Conservation (phyloP, 2,888 invertebrate genomes). For the Amblyteles armatorius region DNA sequence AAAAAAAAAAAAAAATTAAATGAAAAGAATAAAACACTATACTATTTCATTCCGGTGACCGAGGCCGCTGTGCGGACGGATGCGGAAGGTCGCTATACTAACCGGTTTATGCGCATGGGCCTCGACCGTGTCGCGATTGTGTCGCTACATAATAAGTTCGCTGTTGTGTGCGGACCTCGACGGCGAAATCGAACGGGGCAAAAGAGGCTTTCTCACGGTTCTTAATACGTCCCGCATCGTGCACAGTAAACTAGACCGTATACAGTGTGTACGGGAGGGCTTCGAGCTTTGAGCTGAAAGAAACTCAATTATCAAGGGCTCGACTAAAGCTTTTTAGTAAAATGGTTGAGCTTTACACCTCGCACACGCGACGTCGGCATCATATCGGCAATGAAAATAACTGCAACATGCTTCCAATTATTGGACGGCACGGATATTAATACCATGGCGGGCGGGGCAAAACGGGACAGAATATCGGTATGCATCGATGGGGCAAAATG, state of each 20-base stretch:
- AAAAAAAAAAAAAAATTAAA: constrained; percentile 44
- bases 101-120: constrained; percentile 60
- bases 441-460: too few relatives aligned
- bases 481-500: too few relatives aligned
- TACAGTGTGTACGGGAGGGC: neutral
- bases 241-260: neutral
- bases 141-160: constrained; percentile 20
- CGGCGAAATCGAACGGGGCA: constrained; percentile 27
- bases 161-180: constrained; percentile 3
- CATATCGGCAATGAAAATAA: constrained; percentile 13
- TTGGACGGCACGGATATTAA: too few relatives aligned
- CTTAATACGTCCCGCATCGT: constrained; percentile 5
- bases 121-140: constrained; percentile 49
- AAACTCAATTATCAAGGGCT: constrained; percentile 1
- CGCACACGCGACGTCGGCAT: constrained; percentile 33
- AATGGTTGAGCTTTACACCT: constrained; percentile 4
- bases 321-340: constrained; percentile 35
- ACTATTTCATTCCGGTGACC: constrained; percentile 57
- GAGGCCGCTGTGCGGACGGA: constrained; percentile 40
- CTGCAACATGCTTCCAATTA: neutral
- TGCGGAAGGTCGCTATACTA: constrained; percentile 61
- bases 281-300: neutral
- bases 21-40: constrained; percentile 38
- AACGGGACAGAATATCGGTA: too few relatives aligned
- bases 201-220: constrained; percentile 17